A percentile compares a stretch with the other conserved stretches of the same genome.
Conservation (phyloP, 2,888 invertebrate genomes). For the Eumerus sabulonum region DNA sequence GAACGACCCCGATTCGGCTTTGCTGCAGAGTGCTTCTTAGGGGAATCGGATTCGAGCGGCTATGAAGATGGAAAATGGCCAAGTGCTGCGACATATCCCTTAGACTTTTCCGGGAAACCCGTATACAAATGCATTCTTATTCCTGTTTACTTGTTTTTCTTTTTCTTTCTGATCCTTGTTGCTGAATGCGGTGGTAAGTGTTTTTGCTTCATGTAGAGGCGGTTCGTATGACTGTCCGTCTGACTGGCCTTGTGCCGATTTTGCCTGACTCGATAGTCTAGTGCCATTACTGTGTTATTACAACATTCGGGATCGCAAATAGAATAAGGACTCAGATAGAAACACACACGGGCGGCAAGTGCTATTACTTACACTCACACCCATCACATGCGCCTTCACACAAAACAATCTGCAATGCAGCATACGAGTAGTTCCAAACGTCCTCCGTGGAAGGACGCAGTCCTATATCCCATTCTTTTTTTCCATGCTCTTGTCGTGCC, state of each 20-base stretch:
- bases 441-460: conserved; percentile 11
- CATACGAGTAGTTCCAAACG: conserved; percentile 32
- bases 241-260: conserved; percentile 21
- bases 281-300: conserved; percentile 57
- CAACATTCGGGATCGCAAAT: conserved; percentile 61
- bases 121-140: conserved; percentile 16
- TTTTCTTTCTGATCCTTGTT: conserved; percentile 25
- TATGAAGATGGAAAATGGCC: conserved; percentile 54
- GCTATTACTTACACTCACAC: conserved; percentile 21
- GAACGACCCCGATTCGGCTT: conserved; percentile 35
- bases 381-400: conserved; percentile 31
- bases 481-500: too few species aligned
- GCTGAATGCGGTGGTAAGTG: conserved; percentile 1
- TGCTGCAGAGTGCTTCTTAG: conserved; percentile 24
- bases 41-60: conserved; percentile 41
- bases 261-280: too few species aligned
- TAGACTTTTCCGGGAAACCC: conserved; percentile 29
- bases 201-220: conserved; percentile 30
- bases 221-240: not conserved
- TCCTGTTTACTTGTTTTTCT: conserved; percentile 16
- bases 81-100: conserved; percentile 45
- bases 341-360: conserved; percentile 26
- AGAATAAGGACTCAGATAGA: conserved; percentile 29
- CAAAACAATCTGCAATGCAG: conserved; percentile 58
- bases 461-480: too few species aligned